Conservation (phyloP, 64 coral and sea anemone species). For the Porites lutea region DNA sequence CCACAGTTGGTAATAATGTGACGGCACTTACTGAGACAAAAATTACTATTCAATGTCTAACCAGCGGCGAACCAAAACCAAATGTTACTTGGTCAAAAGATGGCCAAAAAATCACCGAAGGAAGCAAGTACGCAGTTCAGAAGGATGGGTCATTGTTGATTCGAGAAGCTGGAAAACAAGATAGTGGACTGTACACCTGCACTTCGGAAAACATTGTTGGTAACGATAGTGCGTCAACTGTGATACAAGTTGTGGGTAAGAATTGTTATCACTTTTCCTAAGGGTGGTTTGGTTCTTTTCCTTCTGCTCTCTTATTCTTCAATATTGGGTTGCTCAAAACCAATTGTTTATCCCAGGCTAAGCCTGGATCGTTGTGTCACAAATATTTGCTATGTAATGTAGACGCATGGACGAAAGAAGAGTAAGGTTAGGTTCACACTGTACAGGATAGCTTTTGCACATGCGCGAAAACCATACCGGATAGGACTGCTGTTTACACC, state of each 20-base stretch:
- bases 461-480: too few relatives aligned
- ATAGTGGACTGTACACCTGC: slow-evolving; percentile 52
- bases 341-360: too few relatives aligned
- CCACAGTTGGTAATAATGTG: slow-evolving; percentile 73
- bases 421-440: too few relatives aligned
- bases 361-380: too few relatives aligned
- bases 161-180: background rate
- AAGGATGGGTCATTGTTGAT: slow-evolving; percentile 40
- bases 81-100: slow-evolving; percentile 83
- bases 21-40: slow-evolving; percentile 72
- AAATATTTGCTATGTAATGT: too few relatives aligned
- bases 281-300: background rate
- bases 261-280: background rate
- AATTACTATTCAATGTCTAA: slow-evolving; percentile 68
- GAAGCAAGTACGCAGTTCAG: slow-evolving; percentile 51
- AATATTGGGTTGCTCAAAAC: too few relatives aligned
- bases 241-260: slow-evolving; percentile 58
- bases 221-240: slow-evolving; percentile 19
- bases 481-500: too few relatives aligned
- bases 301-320: background rate
- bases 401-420: too few relatives aligned
- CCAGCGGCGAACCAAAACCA: slow-evolving; percentile 67
- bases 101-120: slow-evolving; percentile 19
- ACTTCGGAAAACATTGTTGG: slow-evolving; percentile 43
- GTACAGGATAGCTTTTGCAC: too few relatives aligned